phyloP scores from a whole-genome alignment of 2,113 vertebrate genomes.

The Synchiropus splendidus region DNA sequence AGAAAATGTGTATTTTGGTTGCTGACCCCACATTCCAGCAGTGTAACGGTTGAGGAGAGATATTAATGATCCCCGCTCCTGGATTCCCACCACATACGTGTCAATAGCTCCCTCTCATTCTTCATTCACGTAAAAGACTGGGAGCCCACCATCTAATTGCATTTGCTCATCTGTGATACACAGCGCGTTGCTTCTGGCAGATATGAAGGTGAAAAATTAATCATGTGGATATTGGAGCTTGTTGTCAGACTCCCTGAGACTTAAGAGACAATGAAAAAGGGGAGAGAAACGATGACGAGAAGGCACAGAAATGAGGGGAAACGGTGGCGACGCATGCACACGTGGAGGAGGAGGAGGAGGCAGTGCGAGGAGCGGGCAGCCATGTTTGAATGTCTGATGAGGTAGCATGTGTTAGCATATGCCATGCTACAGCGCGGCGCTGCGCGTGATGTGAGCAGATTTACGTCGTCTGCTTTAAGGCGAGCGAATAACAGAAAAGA shows the following conservation, averaged over 20 bases:
- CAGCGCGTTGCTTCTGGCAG: conserved; percentile 32
- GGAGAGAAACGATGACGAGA: not conserved
- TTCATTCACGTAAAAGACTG: conserved; percentile 49
- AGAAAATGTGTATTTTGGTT: too few relatives aligned
- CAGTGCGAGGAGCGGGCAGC: conserved; percentile 34
- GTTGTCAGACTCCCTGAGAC: conserved; percentile 1
- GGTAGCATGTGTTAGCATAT: conserved; percentile 31
- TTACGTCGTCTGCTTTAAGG: not conserved
- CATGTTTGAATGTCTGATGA: conserved; percentile 35
- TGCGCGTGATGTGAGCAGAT: conserved; percentile 9
- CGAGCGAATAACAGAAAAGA: too few relatives aligned
- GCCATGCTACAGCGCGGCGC: conserved; percentile 21
- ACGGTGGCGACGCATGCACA: conserved; percentile 9
- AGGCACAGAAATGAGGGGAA: conserved; percentile 9
- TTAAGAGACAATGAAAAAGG: conserved; percentile 5
- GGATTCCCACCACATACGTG: conserved; percentile 26
- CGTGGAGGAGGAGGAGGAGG: conserved; percentile 20
- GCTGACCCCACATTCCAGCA: too few relatives aligned
- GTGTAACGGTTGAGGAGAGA: too few relatives aligned
- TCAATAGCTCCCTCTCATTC: conserved; percentile 39
- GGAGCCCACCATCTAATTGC: conserved; percentile 42
- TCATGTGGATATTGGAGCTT: conserved; percentile 18
- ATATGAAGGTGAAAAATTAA: conserved; percentile 26
- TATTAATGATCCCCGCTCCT: conserved; percentile 42
- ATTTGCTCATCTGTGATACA: conserved; percentile 43